A percentile compares a stretch with the other conserved stretches of the same genome.
These are phyloP conservation scores for Balaenoptera acutorostrata DNA, from an alignment of 2,113 vertebrate species.

Conservation along the genomic window DNA sequence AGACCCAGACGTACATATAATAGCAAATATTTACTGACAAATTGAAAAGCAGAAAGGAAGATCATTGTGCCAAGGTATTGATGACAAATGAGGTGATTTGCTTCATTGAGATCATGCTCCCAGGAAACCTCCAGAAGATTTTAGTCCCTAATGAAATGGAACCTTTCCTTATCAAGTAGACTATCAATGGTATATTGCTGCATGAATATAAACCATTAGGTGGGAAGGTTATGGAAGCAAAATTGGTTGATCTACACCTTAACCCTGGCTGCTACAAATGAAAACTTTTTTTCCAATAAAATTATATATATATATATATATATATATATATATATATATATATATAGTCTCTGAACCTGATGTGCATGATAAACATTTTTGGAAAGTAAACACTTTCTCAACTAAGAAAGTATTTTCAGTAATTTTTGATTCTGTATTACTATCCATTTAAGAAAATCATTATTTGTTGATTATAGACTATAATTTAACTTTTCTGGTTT, in stretches of 20 bases:
- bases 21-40: slow-evolving; percentile 70
- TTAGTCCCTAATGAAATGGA: slow-evolving; percentile 74
- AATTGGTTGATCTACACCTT: slow-evolving; percentile 53
- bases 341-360: slow-evolving; percentile 61
- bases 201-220: slow-evolving; percentile 53
- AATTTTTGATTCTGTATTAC: slow-evolving; percentile 75
- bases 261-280: slow-evolving; percentile 69
- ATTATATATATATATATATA: not conserved
- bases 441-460: slow-evolving; percentile 69
- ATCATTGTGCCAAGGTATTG: slow-evolving; percentile 77
- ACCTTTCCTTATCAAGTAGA: slow-evolving; percentile 53
- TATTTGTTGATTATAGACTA: slow-evolving; percentile 67
- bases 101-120: slow-evolving; percentile 76
- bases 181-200: slow-evolving; percentile 69
- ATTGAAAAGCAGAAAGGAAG: slow-evolving; percentile 67
- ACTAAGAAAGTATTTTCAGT: slow-evolving; percentile 78
- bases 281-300: slow-evolving; percentile 70
- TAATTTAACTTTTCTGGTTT: slow-evolving; percentile 74
- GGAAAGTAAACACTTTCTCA: slow-evolving; percentile 78
- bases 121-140: slow-evolving; percentile 62
- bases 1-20: slow-evolving; percentile 63
- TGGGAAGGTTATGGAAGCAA: slow-evolving; percentile 58
- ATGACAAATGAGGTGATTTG: slow-evolving; percentile 76
- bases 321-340: not conserved
- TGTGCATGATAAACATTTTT: slow-evolving; percentile 74